Evolutionary conservation across 2,797 vertebrate species (phyloP).

Genomic region (Notolepis coatsorum): DNA sequence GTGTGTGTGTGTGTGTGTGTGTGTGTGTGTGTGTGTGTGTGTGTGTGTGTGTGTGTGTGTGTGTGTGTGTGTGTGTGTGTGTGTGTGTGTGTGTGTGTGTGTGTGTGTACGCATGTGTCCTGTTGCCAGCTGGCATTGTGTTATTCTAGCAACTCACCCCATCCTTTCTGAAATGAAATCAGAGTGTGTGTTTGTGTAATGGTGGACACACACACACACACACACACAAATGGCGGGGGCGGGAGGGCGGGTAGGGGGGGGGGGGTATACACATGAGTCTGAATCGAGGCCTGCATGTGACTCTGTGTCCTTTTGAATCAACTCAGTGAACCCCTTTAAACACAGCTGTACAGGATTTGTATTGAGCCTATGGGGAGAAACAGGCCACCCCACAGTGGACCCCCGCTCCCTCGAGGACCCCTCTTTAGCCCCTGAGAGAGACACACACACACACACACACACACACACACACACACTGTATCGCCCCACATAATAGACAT

Average conservation of each 20-base stretch:
- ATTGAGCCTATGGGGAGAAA: conserved; percentile 60
- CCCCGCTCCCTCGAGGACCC: conserved; percentile 56
- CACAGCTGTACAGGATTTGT: conserved; percentile 72
- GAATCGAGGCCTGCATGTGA: conserved; percentile 3
- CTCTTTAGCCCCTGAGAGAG: conserved; percentile 30
- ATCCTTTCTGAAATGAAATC: conserved; percentile 30
- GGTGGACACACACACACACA: no score
- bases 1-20: background rate
- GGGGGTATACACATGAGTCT: conserved; percentile 24
- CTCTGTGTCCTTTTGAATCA: conserved; percentile 62
- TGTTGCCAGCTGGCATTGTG: conserved; percentile 67
- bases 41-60: conserved; percentile 10
- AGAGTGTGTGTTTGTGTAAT: conserved; percentile 13
- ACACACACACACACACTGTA: conserved; percentile 35
- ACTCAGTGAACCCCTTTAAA: conserved; percentile 68
- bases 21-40: conserved; percentile 5
- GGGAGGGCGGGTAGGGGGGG: conserved; percentile 16
- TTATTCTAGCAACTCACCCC: conserved; percentile 63
- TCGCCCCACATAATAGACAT: conserved; percentile 64
- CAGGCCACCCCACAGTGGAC: conserved; percentile 54
- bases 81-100: background rate
- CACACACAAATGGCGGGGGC: no score
- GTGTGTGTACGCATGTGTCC: conserved; percentile 21
- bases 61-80: conserved; percentile 38
- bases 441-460: conserved; percentile 29